Conservation (phyloP, 2,113 vertebrate species). For the Probosciger aterrimus region DNA sequence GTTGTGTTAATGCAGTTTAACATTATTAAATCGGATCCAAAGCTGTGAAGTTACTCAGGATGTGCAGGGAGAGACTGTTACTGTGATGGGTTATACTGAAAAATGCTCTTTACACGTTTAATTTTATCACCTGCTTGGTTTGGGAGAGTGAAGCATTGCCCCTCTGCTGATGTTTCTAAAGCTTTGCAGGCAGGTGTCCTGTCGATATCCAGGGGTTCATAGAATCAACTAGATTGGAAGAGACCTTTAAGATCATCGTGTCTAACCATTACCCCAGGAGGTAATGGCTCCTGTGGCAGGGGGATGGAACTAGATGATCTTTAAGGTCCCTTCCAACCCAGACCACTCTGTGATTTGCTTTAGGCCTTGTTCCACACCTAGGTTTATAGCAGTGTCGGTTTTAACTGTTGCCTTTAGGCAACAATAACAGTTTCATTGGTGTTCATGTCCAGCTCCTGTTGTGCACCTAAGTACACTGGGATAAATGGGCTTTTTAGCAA, state of each 20-base stretch:
- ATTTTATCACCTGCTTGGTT: rapidly evolving
- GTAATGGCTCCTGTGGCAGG: neutral
- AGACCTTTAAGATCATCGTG: too few relatives aligned
- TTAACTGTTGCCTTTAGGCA: too few relatives aligned
- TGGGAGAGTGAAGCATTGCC: neutral
- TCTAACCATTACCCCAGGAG: too few relatives aligned
- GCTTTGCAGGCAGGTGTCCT: neutral
- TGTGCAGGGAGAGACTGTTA: rapidly evolving
- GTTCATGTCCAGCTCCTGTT: rapidly evolving
- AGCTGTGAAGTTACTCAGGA: rapidly evolving
- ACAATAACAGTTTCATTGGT: rapidly evolving
- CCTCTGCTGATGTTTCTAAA: neutral
- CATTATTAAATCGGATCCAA: rapidly evolving
- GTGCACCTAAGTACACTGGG: neutral
- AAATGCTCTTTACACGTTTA: rapidly evolving
- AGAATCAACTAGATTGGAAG: too few relatives aligned
- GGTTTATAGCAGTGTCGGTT: rapidly evolving
- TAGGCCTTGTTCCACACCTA: rapidly evolving
- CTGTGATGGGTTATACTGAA: rapidly evolving
- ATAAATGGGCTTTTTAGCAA: neutral
- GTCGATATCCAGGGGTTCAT: too few relatives aligned
- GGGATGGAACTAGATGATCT: neutral
- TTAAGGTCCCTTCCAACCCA: neutral
- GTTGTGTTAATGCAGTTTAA: rapidly evolving
- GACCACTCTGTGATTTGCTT: neutral